Percentiles rank a stretch among this genome's conserved stretches.
These are phyloP conservation scores for Drosophila subsilvestris DNA, from an alignment of 2,888 invertebrate genomes.

Conservation along the genomic window DNA sequence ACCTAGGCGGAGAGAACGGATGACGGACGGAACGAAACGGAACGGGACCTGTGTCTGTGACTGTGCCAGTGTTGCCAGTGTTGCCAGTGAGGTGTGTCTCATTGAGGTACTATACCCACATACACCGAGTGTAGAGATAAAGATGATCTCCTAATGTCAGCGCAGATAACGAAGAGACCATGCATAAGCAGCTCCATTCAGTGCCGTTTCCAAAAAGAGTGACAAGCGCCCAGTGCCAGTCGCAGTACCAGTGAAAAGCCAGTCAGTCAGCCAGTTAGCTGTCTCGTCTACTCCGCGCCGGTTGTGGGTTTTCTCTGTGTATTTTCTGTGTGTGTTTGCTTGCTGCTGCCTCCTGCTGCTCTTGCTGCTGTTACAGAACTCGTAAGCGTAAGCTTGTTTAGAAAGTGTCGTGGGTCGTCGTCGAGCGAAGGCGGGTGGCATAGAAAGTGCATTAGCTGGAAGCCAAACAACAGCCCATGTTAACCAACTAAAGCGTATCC, in stretches of 20 bases:
- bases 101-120: background rate
- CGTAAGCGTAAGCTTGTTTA: conserved; percentile 24
- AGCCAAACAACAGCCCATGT: conserved; percentile 33
- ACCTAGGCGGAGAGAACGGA: background rate
- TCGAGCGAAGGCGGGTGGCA: conserved; percentile 1
- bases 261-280: conserved; percentile 43
- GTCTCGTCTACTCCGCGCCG: conserved; percentile 50
- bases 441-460: conserved; percentile 44
- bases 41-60: background rate
- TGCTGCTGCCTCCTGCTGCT: conserved; percentile 10
- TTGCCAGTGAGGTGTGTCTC: background rate
- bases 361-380: conserved; percentile 16
- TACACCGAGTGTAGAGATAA: conserved; percentile 15
- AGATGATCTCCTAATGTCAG: conserved; percentile 15
- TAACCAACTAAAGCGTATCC: conserved; percentile 25
- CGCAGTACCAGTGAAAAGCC: conserved; percentile 35
- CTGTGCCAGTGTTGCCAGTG: no score
- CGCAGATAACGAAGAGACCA: conserved; percentile 27
- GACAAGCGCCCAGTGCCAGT: conserved; percentile 35
- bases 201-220: conserved; percentile 17
- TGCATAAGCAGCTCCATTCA: conserved; percentile 24
- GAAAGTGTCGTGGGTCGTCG: conserved; percentile 19
- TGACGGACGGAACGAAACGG: conserved; percentile 4
- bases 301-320: conserved; percentile 44
- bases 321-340: background rate